These are phyloP conservation scores for Hydrophis major DNA, from an alignment of 2,797 vertebrate species.

Conservation along the genomic window DNA sequence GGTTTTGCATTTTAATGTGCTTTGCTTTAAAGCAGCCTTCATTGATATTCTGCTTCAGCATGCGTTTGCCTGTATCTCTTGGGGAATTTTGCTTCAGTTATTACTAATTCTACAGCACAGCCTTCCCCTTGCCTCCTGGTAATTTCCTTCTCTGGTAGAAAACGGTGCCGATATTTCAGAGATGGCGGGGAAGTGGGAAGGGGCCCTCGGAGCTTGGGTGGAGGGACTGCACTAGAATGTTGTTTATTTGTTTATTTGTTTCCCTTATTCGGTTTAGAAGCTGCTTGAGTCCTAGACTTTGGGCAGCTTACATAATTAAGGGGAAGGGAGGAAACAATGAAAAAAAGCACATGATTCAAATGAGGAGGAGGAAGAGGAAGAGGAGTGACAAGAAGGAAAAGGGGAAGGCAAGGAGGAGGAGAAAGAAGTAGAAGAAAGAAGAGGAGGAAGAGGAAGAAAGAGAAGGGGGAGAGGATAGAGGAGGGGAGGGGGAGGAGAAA, in stretches of 20 bases:
- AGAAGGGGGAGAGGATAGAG: too few species aligned
- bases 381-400: too few species aligned
- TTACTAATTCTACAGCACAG: conserved; percentile 69
- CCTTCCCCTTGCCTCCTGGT: conserved; percentile 44
- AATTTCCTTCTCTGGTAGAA: conserved; percentile 32
- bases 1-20: conserved; percentile 79
- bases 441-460: too few species aligned
- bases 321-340: not conserved
- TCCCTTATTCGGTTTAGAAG: not conserved
- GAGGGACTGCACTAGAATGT: not conserved
- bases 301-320: not conserved
- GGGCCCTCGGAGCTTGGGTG: fast-evolving
- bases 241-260: not conserved
- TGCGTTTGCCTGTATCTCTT: conserved; percentile 76
- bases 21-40: conserved; percentile 73
- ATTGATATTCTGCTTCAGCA: conserved; percentile 73
- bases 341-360: not conserved
- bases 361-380: not conserved
- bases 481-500: fast-evolving
- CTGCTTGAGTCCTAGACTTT: not conserved
- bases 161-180: conserved; percentile 7
- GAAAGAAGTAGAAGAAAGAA: too few species aligned
- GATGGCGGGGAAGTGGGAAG: not conserved
- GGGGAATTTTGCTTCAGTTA: conserved; percentile 73
- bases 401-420: too few species aligned